phyloP scores from a whole-genome alignment of 2,113 vertebrate genomes.

The Eleginops maclovinus region DNA sequence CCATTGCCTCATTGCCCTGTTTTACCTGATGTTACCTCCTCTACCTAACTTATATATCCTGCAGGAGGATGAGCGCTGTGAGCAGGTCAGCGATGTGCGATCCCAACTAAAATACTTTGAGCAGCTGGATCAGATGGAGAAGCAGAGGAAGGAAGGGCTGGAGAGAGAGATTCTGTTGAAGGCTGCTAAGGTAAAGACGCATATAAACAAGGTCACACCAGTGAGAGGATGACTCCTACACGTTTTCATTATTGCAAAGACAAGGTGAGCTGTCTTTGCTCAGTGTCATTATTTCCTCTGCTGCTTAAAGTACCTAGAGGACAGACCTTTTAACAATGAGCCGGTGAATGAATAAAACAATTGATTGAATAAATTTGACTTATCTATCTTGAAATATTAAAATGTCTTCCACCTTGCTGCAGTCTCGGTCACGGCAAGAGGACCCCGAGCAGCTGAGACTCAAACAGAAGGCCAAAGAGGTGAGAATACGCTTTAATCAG shows the following conservation, averaged over 20 bases:
- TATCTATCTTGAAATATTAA: conserved; percentile 45
- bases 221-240: not conserved
- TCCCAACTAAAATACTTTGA: conserved; percentile 93
- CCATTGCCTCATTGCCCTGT: not conserved
- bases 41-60: conserved; percentile 10
- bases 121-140: conserved; percentile 94
- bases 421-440: conserved; percentile 95
- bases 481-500: conserved; percentile 56
- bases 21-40: not conserved
- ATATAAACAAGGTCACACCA: not conserved
- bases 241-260: conserved; percentile 4
- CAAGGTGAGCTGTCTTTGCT: conserved; percentile 24
- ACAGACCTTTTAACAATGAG: conserved; percentile 13
- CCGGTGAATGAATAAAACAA: conserved; percentile 56
- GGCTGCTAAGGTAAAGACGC: conserved; percentile 88
- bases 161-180: conserved; percentile 94
- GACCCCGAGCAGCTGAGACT: conserved; percentile 92
- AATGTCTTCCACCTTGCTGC: conserved; percentile 35
- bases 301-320: conserved; percentile 8
- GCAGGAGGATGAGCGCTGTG: conserved; percentile 90
- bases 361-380: conserved; percentile 43
- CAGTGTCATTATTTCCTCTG: conserved; percentile 33
- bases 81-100: conserved; percentile 89
- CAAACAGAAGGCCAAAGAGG: conserved; percentile 96
- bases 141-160: conserved; percentile 93